Base-by-base conservation (phyloP, 2,888 invertebrate genomes). In the Acronicta psi region DNA sequence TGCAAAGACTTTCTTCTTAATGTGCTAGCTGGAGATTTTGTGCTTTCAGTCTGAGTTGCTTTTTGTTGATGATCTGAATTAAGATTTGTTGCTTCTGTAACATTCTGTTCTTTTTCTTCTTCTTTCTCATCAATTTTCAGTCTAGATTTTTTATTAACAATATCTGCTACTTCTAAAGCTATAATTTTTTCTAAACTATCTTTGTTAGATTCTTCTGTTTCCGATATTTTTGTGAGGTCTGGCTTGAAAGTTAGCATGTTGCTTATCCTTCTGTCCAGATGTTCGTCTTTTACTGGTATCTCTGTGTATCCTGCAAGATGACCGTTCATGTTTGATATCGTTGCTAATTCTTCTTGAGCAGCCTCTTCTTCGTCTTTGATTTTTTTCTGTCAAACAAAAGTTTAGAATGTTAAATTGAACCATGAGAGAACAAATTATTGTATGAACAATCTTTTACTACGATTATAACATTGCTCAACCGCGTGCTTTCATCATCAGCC, bases 211-310 rank as follows among this genome's bases (percentile, higher is more conserved):
- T 83, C 81, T 44, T 86, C 83, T 41, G 62, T 59, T 80, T 90
- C 86, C 0, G 80, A 44, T 53, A 87, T 84, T 72, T 79, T 90
- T 7, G 73, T 77, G 7, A 88, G 66, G 31, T 89, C 90, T 29
- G 90, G 87, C 74, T 88, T 91, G 45, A 90, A 91, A 11, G 89
- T 85, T 0, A 91, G 75, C 90, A 93, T 92, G 59, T 91, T 90
- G 60, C 84, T 91, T 31, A 92, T 89, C 80, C 87, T 84, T 81
- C 87, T 86, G 38, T 92, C 90, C 36, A 81, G 59, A n/a, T 77
- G 78, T 57, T 88, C 86, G 5, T 89, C 86, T 68, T 77, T 85
- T 2, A 77, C 75, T 25, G 71, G 46, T 36, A 79, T 53, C 29
- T 73, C 79, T n/a, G 80, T 55, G 8, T 77, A 74, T 7, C 63